Evolutionary conservation across 2,113 vertebrate species (phyloP), one percentile per base, ranked within the genome.

Genomic region (Trematomus loennbergii): DNA sequence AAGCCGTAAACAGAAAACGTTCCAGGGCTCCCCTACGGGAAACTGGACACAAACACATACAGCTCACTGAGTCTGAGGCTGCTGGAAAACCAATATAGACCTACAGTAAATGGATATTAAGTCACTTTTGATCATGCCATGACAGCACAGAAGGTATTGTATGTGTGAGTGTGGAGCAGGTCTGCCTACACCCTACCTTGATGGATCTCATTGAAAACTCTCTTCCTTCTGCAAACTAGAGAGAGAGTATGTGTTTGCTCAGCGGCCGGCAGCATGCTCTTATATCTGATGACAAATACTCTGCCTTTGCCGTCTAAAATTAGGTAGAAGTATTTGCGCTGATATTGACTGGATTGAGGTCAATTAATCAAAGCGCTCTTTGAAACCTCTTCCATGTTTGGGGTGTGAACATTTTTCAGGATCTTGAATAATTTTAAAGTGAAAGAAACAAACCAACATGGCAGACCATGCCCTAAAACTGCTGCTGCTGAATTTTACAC

Each of bases 1-100:
- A 60, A 70, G 60, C 81, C 5, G 82, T 91, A 89, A 93, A 93
- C 90, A 91, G 85, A 88, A 90, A 90, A 81, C 3, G 70, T 92
- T 94, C 91, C 88, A 90, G 85, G 13, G 76, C 84, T 83, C 60
- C 79, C 81, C 65, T 68, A 76, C 53, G 53, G 79, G 82, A 89
- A 36, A 87, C 36, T 58, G 86, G 84, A 84, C 72, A 88, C 90
- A 83, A 89, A 90, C 89, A 93, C 90, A 92, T 85, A 87, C 70
- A 77, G 81, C 75, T 84, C 84, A 87, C 80, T 84, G 71, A 90
- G 75, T 65, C 71, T 2, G 54, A 74, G 48, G 68, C 53, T 13
- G 13, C 59, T 80, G 60, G 73, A 73, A 86, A 90, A 76, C 57
- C 71, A 67, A 49, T n/a, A 46, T 75, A 36, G 36, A 36, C 36